A percentile compares a stretch with the other conserved stretches of the same genome.
Conservation (phyloP, 2,797 vertebrate genomes). For the Enoplosus armatus region DNA sequence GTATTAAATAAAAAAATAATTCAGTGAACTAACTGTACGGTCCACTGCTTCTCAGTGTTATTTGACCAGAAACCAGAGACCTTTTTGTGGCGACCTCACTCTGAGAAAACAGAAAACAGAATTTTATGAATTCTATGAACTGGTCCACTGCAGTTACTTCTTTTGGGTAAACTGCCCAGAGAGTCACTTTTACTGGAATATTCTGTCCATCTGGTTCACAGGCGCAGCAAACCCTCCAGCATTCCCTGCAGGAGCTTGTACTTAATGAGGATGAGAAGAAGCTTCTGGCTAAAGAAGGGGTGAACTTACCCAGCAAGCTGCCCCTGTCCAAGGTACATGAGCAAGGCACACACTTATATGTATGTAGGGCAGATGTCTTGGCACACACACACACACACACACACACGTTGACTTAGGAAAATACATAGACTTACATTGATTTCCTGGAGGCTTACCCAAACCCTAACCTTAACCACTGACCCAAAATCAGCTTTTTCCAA, state of each 20-base stretch:
- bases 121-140: not conserved
- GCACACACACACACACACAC: not conserved
- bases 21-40: not conserved
- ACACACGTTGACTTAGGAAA: too few relatives aligned
- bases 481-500: too few relatives aligned
- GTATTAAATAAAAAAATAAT: not conserved
- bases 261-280: conserved; percentile 96
- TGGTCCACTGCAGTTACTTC: not conserved
- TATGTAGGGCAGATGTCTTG: conserved; percentile 32
- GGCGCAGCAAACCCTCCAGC: conserved; percentile 74
- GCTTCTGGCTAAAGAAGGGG: conserved; percentile 93
- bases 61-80: not conserved
- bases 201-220: conserved; percentile 64
- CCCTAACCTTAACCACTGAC: too few relatives aligned
- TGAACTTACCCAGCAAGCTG: conserved; percentile 89
- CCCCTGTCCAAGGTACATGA: conserved; percentile 93
- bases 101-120: conserved; percentile 17
- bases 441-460: too few relatives aligned
- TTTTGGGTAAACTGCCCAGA: conserved; percentile 8
- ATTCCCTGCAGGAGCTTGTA: conserved; percentile 88
- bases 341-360: not conserved
- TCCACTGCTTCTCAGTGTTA: not conserved
- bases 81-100: not conserved
- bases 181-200: conserved; percentile 30
- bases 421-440: too few relatives aligned